Base-by-base conservation (phyloP, 2,113 vertebrate species). In the Amphiprion percula region DNA sequence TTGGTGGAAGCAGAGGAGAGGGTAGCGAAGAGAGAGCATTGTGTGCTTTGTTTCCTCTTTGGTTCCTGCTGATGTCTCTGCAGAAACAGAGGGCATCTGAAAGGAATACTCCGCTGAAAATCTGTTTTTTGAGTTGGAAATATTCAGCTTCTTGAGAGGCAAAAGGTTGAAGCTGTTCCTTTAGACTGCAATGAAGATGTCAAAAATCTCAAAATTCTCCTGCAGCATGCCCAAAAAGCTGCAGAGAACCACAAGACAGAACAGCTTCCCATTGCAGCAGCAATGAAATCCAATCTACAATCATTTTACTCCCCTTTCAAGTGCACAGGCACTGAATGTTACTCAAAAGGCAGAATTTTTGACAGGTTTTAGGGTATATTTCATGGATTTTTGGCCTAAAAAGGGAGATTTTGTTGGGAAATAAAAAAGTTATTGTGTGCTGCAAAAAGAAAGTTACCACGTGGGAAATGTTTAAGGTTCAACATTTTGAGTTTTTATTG, bases 31-130 rank as follows among this genome's bases (percentile, higher is more conserved):
- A 77, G 30, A 62, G 80, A 87, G 88, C 83, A 68, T 86, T 84
- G 90, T 77, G 83, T 44, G 87, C 90, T 85, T 88, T 88, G 92
- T 93, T 93, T 92, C 86, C 84, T 54, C 62, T 46, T 21, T 78
- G 88, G 93, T 92, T 92, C 59, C 91, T 77, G 68, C 88, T 30
- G 58, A 75, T 86, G 88, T 81, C 47, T 85, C 77, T 77, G 88
- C 50, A 50, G 72, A 88, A 84, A 73, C 50, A 59, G 28, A 56
- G 21, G 1, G 79, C 88, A 84, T 72, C 67, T 28, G 90, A 77
- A 85, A 88, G 71, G 72, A 23, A 76, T 67, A 92, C 81, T 79
- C 78, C 72, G 33, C 72, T 49, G 39, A 54, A 77, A 80, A 39
- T 63, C 54, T 16, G 2, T 24, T 6, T 28, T 68, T 80, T 74